Conservation (phyloP, 2,888 invertebrate species). For the Carabus problematicus region DNA sequence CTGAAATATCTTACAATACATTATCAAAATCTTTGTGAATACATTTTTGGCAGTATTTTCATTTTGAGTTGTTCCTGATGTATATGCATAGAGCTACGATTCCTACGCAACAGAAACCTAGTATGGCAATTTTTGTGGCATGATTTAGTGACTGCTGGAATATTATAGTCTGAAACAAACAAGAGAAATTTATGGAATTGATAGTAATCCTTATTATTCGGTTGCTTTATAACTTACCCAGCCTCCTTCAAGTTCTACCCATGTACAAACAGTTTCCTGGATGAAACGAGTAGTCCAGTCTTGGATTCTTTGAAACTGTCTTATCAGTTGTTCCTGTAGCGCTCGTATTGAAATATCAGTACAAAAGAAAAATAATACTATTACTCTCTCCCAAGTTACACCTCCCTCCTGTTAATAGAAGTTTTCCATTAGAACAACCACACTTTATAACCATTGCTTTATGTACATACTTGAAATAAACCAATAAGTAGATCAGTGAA, state of each 20-base stretch:
- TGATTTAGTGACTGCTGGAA: slow-evolving; percentile 29
- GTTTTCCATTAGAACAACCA: slow-evolving; percentile 22
- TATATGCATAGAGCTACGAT: slow-evolving; percentile 33
- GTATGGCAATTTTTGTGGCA: slow-evolving; percentile 28
- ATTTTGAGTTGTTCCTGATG: slow-evolving; percentile 32
- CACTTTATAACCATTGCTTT: not conserved
- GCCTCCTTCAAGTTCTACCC: slow-evolving; percentile 66
- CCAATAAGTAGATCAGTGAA: slow-evolving; percentile 67
- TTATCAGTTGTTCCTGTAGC: slow-evolving; percentile 56
- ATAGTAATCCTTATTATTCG: not conserved
- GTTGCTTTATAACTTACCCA: slow-evolving; percentile 60
- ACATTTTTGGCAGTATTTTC: slow-evolving; percentile 27
- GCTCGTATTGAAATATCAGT: slow-evolving; percentile 64
- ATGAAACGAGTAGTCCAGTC: slow-evolving; percentile 66
- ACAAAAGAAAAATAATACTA: slow-evolving; percentile 65
- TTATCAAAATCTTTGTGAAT: slow-evolving; percentile 15
- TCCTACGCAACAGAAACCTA: slow-evolving; percentile 29
- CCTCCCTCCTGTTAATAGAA: slow-evolving; percentile 60
- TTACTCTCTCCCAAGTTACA: slow-evolving; percentile 64
- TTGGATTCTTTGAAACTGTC: slow-evolving; percentile 64
- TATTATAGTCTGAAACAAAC: slow-evolving; percentile 23
- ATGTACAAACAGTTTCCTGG: slow-evolving; percentile 63
- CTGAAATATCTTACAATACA: slow-evolving; percentile 23
- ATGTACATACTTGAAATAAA: slow-evolving; percentile 61
- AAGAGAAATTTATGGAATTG: not conserved